Base-by-base conservation (phyloP, 2,888 invertebrate species). In the Aelia acuminata region DNA sequence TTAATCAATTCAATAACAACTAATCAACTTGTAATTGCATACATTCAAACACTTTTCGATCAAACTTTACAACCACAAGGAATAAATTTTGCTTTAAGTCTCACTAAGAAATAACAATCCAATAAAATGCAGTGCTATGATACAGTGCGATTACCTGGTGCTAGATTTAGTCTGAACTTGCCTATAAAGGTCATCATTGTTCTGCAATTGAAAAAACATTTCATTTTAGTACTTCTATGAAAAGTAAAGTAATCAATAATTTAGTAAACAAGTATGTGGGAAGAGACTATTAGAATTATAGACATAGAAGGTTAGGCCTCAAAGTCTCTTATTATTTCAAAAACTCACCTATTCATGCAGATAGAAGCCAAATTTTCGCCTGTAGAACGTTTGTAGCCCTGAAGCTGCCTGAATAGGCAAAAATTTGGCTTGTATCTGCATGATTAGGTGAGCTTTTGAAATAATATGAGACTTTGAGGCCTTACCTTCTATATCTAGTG, bases 121-220 rank as follows among this genome's bases (percentile, higher is more conserved):
- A 87, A 70, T 87, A 70, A 39, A 87, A 87, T 87, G 87, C 87
- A 87, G 84, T 84, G 84, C 84, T 87, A 87, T 87, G 75, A 39
- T 87, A 88, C 87, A 88, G 86, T 75, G 80, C 80, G 49, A 48
- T 89, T 90, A 90, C 90, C 90, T 89, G 87, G 86, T 90, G 31
- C 89, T 88, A 57, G 89, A 57, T 87, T 90, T 90, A 57, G 89
- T 88, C 88, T 90, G 90, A 75, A 90, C 88, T 84, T 88, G 89
- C 80, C 89, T 89, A 85, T 90, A 90, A 18, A 90, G 88, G 84
- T 90, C 90, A 70, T 90, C 90, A 87, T 90, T 90, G 22, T 89
- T 89, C 90, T 90, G 89, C 26, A 89, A 88, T 43, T 31, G 35
- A 47, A 50, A 87, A 87, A 57, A 49, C 22, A 43, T 31, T 26